phyloP scores from a whole-genome alignment of 2,888 invertebrate species.

The Ametastegia equiseti region DNA sequence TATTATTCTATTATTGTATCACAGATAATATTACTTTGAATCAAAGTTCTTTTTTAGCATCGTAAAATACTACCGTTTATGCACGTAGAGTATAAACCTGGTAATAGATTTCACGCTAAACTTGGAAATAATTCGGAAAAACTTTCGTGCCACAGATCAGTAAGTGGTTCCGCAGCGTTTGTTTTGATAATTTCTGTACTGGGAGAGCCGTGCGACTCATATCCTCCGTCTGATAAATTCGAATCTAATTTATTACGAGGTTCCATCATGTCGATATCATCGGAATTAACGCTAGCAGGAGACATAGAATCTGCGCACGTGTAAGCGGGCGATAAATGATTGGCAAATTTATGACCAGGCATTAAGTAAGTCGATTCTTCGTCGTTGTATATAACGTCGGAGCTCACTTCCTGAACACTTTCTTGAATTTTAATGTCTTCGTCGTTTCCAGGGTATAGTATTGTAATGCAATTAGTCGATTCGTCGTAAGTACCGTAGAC shows the following conservation, averaged over 20 bases:
- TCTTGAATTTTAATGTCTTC: constrained; percentile 75
- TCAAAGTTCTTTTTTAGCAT: neutral
- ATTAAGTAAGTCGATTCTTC: constrained; percentile 56
- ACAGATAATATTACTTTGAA: constrained; percentile 12
- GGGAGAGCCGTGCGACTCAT: constrained; percentile 83
- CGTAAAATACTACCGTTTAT: neutral
- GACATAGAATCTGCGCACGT: constrained; percentile 68
- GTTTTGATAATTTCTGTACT: constrained; percentile 52
- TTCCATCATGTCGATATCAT: constrained; percentile 62
- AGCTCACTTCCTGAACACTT: constrained; percentile 66
- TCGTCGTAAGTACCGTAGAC: constrained; percentile 87
- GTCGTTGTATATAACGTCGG: constrained; percentile 53
- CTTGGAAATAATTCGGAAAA: constrained; percentile 88
- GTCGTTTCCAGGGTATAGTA: constrained; percentile 81
- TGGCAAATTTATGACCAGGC: constrained; percentile 50
- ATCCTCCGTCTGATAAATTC: constrained; percentile 80
- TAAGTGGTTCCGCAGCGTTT: constrained; percentile 75
- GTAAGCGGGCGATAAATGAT: constrained; percentile 65
- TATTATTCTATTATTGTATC: constrained; percentile 31
- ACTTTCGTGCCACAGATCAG: constrained; percentile 85
- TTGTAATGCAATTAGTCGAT: constrained; percentile 85
- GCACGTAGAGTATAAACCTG: neutral
- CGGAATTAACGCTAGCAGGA: constrained; percentile 69
- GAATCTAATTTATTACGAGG: constrained; percentile 20
- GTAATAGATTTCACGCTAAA: constrained; percentile 78